Evolutionary conservation across 2,797 vertebrate genomes (phyloP), one percentile per base, ranked within the genome.

Genomic region (Sternotherus odoratus): DNA sequence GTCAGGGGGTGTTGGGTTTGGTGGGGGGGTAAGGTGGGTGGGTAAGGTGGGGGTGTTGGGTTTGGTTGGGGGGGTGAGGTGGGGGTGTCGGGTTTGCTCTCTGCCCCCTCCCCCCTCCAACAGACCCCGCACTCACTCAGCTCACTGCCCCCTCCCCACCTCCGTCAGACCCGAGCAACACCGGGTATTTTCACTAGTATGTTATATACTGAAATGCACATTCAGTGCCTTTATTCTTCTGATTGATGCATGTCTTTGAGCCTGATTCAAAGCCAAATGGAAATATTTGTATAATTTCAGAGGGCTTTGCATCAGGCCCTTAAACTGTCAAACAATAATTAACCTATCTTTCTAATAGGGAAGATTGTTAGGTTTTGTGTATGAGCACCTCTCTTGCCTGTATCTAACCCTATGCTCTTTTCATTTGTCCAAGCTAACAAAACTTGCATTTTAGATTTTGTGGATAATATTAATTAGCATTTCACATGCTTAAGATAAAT

Each of bases 391-490:
- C 33, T 94, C 49, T 87, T 93, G 16, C 51, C 84, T 77, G 33
- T 82, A 50, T 19, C 57, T 48, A 91, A 93, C 92, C 48, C 48
- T 28, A 46, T 74, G 66, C 21, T 90, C 50, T 83, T 57, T n/a
- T 51, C 51, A 30, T 82, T 93, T 83, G 80, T 46, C 63, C 3
- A 88, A 94, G 24, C 78, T 51, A 92, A 90, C 77, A 91, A 90
- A 92, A 83, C 56, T 87, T 95, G 75, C 7, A 48, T 85, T 95
- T 91, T 86, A 57, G 26, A 91, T 96, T 90, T 92, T 86, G 39
- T 86, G 56, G 95, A 77, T 93, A 91, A 83, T 89, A 93, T 91
- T 94, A 96, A 97, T 97, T 96, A 97, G 90, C 92, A 95, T 95
- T 97, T 96, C 11, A 48, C 96, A 95, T 60, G 91, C 88, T 87